Base-by-base conservation (phyloP, 2,797 vertebrate genomes). In the Tapirus indicus region DNA sequence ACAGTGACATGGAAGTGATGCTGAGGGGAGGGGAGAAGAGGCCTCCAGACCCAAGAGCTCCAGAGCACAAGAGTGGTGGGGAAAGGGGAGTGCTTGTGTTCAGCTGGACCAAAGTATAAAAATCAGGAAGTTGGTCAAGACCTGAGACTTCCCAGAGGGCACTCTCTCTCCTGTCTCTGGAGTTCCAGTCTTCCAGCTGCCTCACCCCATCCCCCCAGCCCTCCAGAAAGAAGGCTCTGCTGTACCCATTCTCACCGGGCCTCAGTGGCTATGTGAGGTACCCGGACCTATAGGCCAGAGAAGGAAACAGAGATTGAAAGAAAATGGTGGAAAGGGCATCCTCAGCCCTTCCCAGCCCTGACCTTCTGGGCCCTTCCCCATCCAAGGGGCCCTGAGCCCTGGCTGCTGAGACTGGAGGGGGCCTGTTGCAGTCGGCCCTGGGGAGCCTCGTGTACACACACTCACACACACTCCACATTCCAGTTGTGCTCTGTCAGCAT, bases 401-500 rank as follows among this genome's bases (percentile, higher is more conserved):
- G 54, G 66, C 66, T 69, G 52, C 62, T 35, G 72, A 69, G 69
- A 13, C 56, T 2, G 1, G 58, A 78, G 90, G 82, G n/a, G 66
- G 69, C 69, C 44, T 27, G 14, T 54, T 29, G 52, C 17, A 1
- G 75, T 20, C 1, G 0, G 72, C 82, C 71, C 71, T 20, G 32
- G 41, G 78, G 44, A 74, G 71, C 32, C 49, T 52, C 12, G 0
- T 20, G 62, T 20, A 35, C 74, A 54, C 41, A 38, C 86, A 66
- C 80, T 16, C 85, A 75, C 87, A 83, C 79, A 69, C 82, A 5
- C 44, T 62, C 90, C 91, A 44, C 98, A 97, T 97, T 98, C 97
- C 98, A 92, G 35, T 20, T n/a, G 54, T 72, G 96, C 94, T 97
- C 88, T 11, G 97, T 97, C 97, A 98, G 97, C 95, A 0, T 95